phyloP scores from a whole-genome alignment of 2,797 vertebrate species.

The Heteromormyrus szaboi region DNA sequence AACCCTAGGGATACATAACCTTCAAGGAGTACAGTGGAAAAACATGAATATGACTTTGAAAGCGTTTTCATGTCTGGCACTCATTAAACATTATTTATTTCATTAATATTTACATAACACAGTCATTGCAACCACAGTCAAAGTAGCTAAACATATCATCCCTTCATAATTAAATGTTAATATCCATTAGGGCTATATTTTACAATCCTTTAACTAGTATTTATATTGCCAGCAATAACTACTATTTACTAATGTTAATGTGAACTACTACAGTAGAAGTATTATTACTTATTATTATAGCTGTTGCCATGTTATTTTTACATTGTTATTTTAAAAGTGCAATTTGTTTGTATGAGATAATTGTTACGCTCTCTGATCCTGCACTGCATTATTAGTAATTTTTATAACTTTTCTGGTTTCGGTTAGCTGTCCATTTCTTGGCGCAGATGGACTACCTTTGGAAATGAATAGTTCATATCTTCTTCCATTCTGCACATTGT shows the following conservation, averaged over 20 bases:
- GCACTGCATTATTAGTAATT: not conserved
- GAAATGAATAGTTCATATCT: conserved; percentile 60
- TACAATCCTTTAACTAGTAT: not conserved
- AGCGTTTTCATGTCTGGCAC: not conserved
- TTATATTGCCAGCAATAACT: not conserved
- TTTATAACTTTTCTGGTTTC: not conserved
- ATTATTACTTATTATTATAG: not conserved
- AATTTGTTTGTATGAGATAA: not conserved
- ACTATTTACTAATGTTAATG: not conserved
- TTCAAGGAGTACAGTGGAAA: conserved; percentile 41
- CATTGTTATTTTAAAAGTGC: not conserved
- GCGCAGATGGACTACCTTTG: conserved; percentile 47
- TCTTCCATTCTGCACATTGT: conserved; percentile 67
- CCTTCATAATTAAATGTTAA: not conserved
- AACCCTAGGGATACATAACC: conserved; percentile 44
- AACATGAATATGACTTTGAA: not conserved
- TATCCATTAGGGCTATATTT: not conserved
- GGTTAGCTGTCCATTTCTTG: conserved; percentile 34
- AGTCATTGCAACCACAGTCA: not conserved
- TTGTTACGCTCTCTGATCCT: not conserved
- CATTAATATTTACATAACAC: not conserved
- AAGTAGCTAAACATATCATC: not conserved
- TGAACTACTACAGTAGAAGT: not conserved
- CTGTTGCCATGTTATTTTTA: not conserved
- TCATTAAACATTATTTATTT: not conserved